Conservation (phyloP, 2,888 invertebrate species). For the Hirudinaria manillensis region DNA sequence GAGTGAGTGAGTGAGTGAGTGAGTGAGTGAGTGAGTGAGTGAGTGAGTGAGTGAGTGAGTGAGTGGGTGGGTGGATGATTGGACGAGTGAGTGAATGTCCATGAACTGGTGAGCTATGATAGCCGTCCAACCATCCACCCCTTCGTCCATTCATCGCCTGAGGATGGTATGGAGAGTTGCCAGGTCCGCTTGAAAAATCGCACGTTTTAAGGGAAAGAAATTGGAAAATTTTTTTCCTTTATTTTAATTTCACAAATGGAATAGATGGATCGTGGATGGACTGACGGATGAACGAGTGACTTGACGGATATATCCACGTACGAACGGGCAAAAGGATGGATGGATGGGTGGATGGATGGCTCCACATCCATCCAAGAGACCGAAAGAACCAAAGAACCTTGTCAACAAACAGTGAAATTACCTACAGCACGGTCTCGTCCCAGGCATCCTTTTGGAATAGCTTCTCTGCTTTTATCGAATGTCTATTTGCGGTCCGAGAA, state of each 20-base stretch:
- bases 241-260: not conserved
- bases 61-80: too few relatives aligned
- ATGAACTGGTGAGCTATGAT: not conserved
- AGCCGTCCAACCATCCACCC: too few relatives aligned
- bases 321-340: not conserved
- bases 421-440: too few relatives aligned
- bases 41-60: not conserved
- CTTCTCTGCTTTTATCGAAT: too few relatives aligned
- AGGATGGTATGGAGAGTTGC: slow-evolving; percentile 1
- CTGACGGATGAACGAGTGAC: not conserved
- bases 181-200: not conserved
- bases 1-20: slow-evolving; percentile 2
- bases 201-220: not conserved
- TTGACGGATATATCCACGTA: not conserved
- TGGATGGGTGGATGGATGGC: too few relatives aligned
- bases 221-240: not conserved
- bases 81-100: too few relatives aligned
- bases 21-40: not conserved
- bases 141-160: too few relatives aligned
- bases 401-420: too few relatives aligned
- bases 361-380: too few relatives aligned
- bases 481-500: too few relatives aligned
- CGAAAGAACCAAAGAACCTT: too few relatives aligned
- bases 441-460: too few relatives aligned
- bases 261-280: not conserved